Evolutionary conservation across 2,797 vertebrate genomes (phyloP), one percentile per base, ranked within the genome.

Genomic region (Graptemys geographica): DNA sequence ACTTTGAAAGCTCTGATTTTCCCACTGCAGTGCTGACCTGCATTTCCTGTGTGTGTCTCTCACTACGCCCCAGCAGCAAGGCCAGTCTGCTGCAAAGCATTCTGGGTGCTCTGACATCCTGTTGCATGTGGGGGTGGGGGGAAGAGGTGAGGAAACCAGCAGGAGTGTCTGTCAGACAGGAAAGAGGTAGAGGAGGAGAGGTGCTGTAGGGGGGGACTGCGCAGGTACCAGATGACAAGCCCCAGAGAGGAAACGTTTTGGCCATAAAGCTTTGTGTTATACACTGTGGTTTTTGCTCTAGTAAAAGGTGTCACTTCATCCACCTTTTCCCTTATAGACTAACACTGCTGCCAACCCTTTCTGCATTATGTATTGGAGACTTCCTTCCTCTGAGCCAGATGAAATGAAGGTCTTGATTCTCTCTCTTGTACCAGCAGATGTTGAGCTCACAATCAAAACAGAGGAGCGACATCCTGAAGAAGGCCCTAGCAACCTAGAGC

Each of bases 381-480:
- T 2, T 62, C 59, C 59, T 62, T 16, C 59, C 16, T 23, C 69
- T 41, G 37, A 21, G 11, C 5, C 37, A 3, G 37, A 21, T 21
- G 69, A 37, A 25, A 37, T 5, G 4, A 72, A n/a, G 10, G 5
- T 88, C 69, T 11, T 13, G 62, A 23, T 56, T 44, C 89, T 95
- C 82, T 94, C 83, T 95, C 96, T 89, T 41, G 37, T 25, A 8
- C 69, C 37, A 41, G 69, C 95, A 97, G 96, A 95, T 8, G 94
- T 91, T 83, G 96, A 95, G 74, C 95, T 97, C 10, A 92, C 79
- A 79, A 91, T 97, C 91, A 97, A 97, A 81, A 93, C 95, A 0
- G 96, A 97, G 90, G 89, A 92, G 76, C 96, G 33, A 31, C 31
- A 4, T 16, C 28, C 97, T 11, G 72, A 91, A 31, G 65, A 83